Evolutionary conservation across 2,888 invertebrate genomes (phyloP).

Genomic region (Lamellibrachia satsuma): DNA sequence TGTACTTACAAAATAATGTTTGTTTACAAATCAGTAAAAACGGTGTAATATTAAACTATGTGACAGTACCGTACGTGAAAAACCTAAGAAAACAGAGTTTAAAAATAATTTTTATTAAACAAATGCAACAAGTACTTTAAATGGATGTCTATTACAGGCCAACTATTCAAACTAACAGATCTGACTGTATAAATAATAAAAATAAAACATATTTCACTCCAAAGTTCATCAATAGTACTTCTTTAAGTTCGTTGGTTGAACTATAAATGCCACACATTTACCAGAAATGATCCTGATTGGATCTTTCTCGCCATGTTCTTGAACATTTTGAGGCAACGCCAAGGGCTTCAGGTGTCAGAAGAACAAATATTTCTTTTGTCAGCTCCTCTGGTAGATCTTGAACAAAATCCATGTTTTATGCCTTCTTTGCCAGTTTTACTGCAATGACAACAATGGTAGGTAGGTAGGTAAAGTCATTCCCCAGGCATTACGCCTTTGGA

Average conservation of each 20-base stretch:
- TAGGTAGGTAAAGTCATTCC: too few relatives aligned
- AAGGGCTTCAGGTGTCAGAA: conserved; percentile 48
- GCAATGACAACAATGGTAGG: background rate
- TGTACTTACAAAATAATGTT: too few relatives aligned
- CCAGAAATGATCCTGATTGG: conserved; percentile 54
- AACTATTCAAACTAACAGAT: too few relatives aligned
- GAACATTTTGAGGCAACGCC: conserved; percentile 46
- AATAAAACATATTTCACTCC: background rate
- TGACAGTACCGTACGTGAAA: too few relatives aligned
- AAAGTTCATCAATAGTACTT: background rate
- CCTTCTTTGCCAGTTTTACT: background rate
- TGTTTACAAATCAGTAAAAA: too few relatives aligned
- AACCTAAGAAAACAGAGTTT: too few relatives aligned
- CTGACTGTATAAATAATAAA: too few relatives aligned
- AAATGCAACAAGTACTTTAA: too few relatives aligned
- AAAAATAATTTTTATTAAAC: too few relatives aligned
- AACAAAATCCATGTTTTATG: background rate
- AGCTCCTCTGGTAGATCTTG: conserved; percentile 49
- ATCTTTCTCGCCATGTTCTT: conserved; percentile 49
- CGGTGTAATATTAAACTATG: too few relatives aligned
- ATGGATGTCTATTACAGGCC: too few relatives aligned
- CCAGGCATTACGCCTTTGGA: too few relatives aligned
- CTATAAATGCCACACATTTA: conserved; percentile 33
- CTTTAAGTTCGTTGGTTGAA: background rate
- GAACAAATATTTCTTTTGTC: conserved; percentile 49